phyloP scores from a whole-genome alignment of 2,113 vertebrate species.

The Dolichotis patagonum region DNA sequence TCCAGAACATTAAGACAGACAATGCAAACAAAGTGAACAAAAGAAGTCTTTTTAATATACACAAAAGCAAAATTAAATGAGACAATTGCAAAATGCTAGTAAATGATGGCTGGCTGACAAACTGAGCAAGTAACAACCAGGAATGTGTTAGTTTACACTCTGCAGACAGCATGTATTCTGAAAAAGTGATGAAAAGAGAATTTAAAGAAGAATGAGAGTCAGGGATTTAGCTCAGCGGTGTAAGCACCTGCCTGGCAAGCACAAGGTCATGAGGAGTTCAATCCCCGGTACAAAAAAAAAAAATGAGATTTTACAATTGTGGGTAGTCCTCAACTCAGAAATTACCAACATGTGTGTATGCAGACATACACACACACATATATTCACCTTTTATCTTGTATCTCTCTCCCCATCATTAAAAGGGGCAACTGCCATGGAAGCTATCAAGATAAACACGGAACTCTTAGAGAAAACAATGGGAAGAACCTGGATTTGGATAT shows the following conservation, averaged over 20 bases:
- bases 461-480: neutral
- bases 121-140: constrained; percentile 8
- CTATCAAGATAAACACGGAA: neutral
- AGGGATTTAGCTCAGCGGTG: too few species aligned
- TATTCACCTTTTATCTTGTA: neutral
- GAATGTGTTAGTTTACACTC: constrained; percentile 3
- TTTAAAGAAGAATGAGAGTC: neutral
- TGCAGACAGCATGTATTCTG: neutral
- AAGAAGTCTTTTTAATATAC: constrained; percentile 23
- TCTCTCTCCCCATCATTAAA: neutral
- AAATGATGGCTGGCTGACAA: neutral
- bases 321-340: constrained; percentile 22
- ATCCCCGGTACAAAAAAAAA: too few species aligned
- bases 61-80: constrained; percentile 27
- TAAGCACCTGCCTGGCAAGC: too few species aligned
- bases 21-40: constrained; percentile 34
- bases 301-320: neutral
- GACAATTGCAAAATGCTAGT: neutral
- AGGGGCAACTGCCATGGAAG: neutral
- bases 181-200: neutral
- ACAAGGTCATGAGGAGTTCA: too few species aligned
- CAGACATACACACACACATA: neutral
- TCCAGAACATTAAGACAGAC: neutral
- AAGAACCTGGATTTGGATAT: neutral
- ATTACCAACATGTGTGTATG: neutral